A percentile compares a stretch with the other conserved stretches of the same genome.
These are phyloP conservation scores for Actinernus sp. DNA, from an alignment of 92 coral and sea anemone genomes.

Conservation along the genomic window DNA sequence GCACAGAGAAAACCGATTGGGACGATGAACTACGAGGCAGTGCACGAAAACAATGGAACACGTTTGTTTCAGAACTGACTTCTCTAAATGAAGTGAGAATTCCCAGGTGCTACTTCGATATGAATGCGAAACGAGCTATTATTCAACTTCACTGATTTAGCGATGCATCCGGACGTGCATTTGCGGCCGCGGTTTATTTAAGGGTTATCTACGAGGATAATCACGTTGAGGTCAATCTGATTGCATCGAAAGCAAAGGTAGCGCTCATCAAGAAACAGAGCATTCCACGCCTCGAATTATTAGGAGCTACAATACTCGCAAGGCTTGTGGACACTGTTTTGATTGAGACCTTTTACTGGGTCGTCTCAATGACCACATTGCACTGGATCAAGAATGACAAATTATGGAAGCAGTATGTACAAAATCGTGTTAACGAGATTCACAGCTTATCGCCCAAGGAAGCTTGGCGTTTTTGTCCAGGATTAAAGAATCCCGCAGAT, in stretches of 20 bases:
- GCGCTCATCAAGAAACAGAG: conserved; percentile 69
- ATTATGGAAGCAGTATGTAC: conserved; percentile 31
- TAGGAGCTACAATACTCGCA: conserved; percentile 62
- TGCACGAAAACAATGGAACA: conserved; percentile 35
- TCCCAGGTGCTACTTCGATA: conserved; percentile 48
- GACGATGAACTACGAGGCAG: conserved; percentile 68
- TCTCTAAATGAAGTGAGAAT: conserved; percentile 22
- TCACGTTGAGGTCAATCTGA: conserved; percentile 32
- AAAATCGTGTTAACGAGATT: conserved; percentile 24
- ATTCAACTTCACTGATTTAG: conserved; percentile 70
- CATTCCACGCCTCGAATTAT: conserved; percentile 71
- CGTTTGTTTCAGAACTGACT: conserved; percentile 32
- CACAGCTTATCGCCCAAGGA: not conserved
- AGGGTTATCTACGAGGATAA: conserved; percentile 58
- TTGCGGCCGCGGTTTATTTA: conserved; percentile 57
- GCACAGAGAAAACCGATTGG: conserved; percentile 55
- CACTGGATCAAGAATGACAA: conserved; percentile 55
- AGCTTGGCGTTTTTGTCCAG: conserved; percentile 2
- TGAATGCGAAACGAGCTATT: conserved; percentile 10
- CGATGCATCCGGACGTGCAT: conserved; percentile 76
- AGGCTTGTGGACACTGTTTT: conserved; percentile 37
- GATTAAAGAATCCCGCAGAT: conserved; percentile 17
- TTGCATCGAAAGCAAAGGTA: conserved; percentile 72
- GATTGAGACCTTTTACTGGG: conserved; percentile 13
- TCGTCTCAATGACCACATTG: conserved; percentile 53